Evolutionary conservation across 2,797 vertebrate genomes (phyloP).

Genomic region (Vespertilio murinus): DNA sequence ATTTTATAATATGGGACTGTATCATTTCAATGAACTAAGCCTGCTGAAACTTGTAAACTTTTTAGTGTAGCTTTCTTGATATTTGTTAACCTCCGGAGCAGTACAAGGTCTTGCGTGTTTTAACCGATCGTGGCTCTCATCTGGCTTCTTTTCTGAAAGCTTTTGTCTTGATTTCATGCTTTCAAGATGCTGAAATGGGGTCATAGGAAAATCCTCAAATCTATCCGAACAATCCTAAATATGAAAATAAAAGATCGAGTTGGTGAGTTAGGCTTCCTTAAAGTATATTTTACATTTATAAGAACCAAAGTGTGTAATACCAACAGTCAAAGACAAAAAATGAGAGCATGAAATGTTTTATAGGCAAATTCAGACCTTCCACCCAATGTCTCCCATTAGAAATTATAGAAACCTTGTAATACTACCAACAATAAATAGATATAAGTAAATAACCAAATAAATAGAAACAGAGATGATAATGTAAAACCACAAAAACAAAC

Average conservation of each 20-base stretch:
- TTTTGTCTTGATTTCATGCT: constrained; percentile 73
- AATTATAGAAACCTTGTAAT: neutral
- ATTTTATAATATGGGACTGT: constrained; percentile 28
- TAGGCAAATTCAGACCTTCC: neutral
- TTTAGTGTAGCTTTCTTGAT: neutral
- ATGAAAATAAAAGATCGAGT: constrained; percentile 68
- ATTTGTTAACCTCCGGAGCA: constrained; percentile 53
- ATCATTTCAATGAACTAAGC: constrained; percentile 49
- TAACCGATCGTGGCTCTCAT: neutral
- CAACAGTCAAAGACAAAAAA: constrained; percentile 18
- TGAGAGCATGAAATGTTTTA: neutral
- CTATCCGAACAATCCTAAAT: constrained; percentile 75
- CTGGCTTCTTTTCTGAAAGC: constrained; percentile 59
- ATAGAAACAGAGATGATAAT: no score
- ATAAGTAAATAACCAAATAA: no score
- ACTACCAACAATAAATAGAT: no score
- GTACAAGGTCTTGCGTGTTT: constrained; percentile 54
- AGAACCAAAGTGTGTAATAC: constrained; percentile 34
- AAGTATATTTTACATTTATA: constrained; percentile 43
- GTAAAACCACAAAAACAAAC: no score
- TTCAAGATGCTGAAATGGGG: constrained; percentile 69
- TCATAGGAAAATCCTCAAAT: constrained; percentile 67
- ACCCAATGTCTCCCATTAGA: neutral
- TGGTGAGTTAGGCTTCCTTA: constrained; percentile 56
- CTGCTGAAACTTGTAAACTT: constrained; percentile 55